phyloP scores from a whole-genome alignment of 1,140 invertebrate species.

The Orchestia grillus region DNA sequence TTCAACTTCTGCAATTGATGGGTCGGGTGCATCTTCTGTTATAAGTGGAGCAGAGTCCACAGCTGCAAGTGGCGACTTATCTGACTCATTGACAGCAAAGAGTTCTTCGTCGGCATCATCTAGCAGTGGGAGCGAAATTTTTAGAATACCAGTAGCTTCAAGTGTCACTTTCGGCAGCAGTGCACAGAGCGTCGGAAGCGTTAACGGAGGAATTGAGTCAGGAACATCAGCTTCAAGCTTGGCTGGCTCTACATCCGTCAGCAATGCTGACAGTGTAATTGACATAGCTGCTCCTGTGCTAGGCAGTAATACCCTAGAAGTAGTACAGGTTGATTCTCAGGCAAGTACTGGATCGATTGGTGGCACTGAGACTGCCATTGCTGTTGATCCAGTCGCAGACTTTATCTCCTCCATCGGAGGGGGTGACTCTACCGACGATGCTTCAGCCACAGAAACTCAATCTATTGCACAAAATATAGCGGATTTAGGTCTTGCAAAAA shows the following conservation, averaged over 20 bases:
- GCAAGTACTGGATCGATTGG: not conserved
- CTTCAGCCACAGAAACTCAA: not conserved
- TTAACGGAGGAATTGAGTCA: not conserved
- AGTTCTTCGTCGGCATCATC: not conserved
- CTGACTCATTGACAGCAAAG: not conserved
- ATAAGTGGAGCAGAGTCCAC: not conserved
- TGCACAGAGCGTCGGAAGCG: not conserved
- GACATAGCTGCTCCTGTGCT: constrained; percentile 10
- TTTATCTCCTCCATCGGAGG: constrained; percentile 27
- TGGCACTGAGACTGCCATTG: not conserved
- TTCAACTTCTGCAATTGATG: not conserved
- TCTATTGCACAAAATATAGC: not conserved
- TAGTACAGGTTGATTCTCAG: not conserved
- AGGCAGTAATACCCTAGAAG: not conserved
- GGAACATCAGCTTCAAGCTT: not conserved
- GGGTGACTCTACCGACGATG: not conserved
- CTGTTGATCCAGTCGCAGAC: constrained; percentile 12
- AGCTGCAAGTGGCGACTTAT: not conserved
- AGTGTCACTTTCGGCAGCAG: not conserved
- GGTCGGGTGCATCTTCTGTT: not conserved
- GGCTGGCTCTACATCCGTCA: not conserved
- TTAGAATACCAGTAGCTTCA: not conserved
- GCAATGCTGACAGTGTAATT: not conserved
- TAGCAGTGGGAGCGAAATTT: not conserved
- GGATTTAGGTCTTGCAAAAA: not conserved